Evolutionary conservation across 2,888 invertebrate genomes (phyloP).

Genomic region (Sarcophaga variegata): DNA sequence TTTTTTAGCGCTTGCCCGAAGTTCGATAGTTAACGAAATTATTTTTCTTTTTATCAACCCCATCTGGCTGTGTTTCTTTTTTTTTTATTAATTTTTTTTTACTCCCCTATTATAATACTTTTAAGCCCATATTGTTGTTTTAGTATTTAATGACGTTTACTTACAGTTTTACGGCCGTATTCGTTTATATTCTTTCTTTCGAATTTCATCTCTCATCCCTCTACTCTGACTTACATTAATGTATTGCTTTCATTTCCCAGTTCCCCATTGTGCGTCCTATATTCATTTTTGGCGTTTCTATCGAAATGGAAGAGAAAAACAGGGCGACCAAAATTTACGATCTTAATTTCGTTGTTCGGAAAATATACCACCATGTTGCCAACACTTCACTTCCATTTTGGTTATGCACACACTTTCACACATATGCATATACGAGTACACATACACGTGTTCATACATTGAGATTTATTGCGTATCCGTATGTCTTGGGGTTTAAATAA

Average conservation of each 20-base stretch:
- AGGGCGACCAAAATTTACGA: conserved; percentile 56
- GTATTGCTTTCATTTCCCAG: conserved; percentile 71
- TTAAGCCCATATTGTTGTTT: conserved; percentile 70
- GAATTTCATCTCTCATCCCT: conserved; percentile 32
- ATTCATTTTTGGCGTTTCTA: conserved; percentile 1
- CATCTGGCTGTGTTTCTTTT: conserved; percentile 15
- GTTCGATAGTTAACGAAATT: conserved; percentile 1
- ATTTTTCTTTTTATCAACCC: conserved; percentile 23
- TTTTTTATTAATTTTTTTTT: not conserved
- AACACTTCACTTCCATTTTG: conserved; percentile 52
- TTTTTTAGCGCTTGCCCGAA: conserved; percentile 65
- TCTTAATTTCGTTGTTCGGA: conserved; percentile 51
- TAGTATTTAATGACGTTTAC: conserved; percentile 60
- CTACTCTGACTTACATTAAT: conserved; percentile 72
- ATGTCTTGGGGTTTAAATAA: conserved; percentile 35
- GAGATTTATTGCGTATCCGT: conserved; percentile 55
- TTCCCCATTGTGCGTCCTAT: not conserved
- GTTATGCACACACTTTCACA: conserved; percentile 8
- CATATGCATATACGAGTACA: not conserved
- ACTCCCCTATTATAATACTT: conserved; percentile 49
- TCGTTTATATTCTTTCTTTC: conserved; percentile 49
- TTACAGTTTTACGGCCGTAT: conserved; percentile 58
- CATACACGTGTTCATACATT: not conserved
- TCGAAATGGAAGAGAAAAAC: conserved; percentile 28
- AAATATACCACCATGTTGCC: conserved; percentile 48